Base-by-base conservation (phyloP, 1,140 invertebrate species). In the Daktulosphaira vitifoliae region DNA sequence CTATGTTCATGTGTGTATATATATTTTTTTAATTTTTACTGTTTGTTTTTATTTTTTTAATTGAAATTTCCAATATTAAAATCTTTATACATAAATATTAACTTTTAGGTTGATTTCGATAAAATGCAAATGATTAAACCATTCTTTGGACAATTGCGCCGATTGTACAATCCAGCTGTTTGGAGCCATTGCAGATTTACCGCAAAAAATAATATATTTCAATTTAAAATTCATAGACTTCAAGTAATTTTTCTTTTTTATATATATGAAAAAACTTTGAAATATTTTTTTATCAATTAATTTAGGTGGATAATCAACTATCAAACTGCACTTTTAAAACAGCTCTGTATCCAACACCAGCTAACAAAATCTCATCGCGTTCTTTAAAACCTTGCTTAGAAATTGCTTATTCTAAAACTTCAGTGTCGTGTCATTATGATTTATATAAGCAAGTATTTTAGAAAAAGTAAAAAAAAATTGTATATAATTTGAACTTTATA, bases 61-160 rank as follows among this genome's bases (percentile, higher is more conserved):
- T 38, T n/a, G n/a, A n/a, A n/a, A 42, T 42, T 50, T 26, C n/a
- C 5, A 56, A 25, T 67, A 67, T 25, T 38, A 50, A 37, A 38
- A 44, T 44, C 13, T 33, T 52, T 49, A 42, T 67, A 66, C 54
- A 67, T 48, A 68, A 65, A 54, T 46, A 16, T 16, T 39, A 49
- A 67, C 69, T 69, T 82, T 6, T 76, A 90, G 80, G 85, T 89
- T 67, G 88, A 91, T 73, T 81, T 92, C 67, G 80, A 81, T 51
- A 88, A 87, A 72, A 90, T 92, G 88, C 84, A 86, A 68, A 90
- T 92, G 86, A 85, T 85, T 0, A 89, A 89, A 72, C 89, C 89
- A 1, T 91, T 90, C 73, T 89, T 85, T 74, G 88, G 87, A 1
- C 86, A 88, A 71, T 71, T 92, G 23, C 74, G 85, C 65, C 77